Percentiles rank a stretch among this genome's conserved stretches.
phyloP scores from a whole-genome alignment of 2,113 vertebrate genomes.

The Crotalus helleri region DNA sequence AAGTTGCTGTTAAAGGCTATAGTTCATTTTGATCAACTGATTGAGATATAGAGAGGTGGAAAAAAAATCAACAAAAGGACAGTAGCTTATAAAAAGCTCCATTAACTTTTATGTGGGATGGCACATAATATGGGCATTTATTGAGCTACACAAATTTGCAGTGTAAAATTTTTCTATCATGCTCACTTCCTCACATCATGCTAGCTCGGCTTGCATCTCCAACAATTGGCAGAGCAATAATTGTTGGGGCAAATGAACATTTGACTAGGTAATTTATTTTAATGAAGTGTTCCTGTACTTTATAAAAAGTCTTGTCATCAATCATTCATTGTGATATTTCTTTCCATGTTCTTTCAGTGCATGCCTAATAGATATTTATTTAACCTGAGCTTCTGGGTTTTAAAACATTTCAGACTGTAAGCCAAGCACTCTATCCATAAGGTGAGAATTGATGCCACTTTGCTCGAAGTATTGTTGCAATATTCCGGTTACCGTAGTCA shows the following conservation, averaged over 20 bases:
- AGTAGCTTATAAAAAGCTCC: conserved; percentile 6
- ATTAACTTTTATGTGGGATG: conserved; percentile 8
- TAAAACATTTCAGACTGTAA: neutral
- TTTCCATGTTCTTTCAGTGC: neutral
- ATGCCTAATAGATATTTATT: neutral
- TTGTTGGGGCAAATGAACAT: neutral
- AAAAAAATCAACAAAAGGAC: neutral
- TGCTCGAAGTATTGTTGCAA: neutral
- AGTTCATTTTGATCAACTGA: neutral
- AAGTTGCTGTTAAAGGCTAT: neutral
- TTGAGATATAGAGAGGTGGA: neutral
- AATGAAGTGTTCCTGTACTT: neutral
- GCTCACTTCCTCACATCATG: neutral
- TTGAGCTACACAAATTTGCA: conserved; percentile 2
- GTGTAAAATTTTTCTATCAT: neutral
- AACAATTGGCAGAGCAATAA: conserved; percentile 4
- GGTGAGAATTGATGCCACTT: neutral
- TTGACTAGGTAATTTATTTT: neutral
- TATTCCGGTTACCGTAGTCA: neutral
- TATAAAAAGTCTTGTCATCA: neutral
- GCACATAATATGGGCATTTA: conserved; percentile 19
- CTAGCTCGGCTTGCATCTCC: neutral
- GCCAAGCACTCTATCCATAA: neutral
- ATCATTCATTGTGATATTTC: neutral
- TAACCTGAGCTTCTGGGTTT: neutral